A percentile compares a stretch with the other conserved stretches of the same genome.
Evolutionary conservation across 2,797 vertebrate species (phyloP).

Genomic region (Chloroceryle inda): DNA sequence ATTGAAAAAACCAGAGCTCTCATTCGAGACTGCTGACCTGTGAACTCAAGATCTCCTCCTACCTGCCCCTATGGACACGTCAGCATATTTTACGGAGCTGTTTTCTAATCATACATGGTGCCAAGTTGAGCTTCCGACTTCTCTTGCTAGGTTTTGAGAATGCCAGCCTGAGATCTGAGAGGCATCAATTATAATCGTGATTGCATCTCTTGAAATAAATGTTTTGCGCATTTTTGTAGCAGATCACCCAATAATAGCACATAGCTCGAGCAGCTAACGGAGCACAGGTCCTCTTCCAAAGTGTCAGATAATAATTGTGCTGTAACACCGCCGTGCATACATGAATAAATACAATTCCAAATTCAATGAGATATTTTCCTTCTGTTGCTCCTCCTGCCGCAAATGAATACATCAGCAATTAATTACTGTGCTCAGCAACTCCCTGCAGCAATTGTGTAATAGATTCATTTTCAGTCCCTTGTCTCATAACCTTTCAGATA

Average conservation of each 20-base stretch:
- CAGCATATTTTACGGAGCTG: not conserved
- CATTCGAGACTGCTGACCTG: not conserved
- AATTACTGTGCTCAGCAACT: slow-evolving; percentile 61
- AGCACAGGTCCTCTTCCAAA: slow-evolving; percentile 51
- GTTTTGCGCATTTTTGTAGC: slow-evolving; percentile 31
- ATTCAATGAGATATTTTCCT: slow-evolving; percentile 72
- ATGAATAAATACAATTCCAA: slow-evolving; percentile 72
- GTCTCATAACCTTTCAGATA: slow-evolving; percentile 57
- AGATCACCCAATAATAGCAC: slow-evolving; percentile 51
- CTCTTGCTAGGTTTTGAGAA: not conserved
- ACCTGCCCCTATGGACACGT: not conserved
- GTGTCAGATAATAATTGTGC: slow-evolving; percentile 66
- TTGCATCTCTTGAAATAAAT: slow-evolving; percentile 14
- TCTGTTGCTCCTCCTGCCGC: slow-evolving; percentile 62
- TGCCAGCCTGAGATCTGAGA: not conserved
- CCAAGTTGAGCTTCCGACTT: not conserved
- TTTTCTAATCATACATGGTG: not conserved
- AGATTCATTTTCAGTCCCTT: slow-evolving; percentile 53
- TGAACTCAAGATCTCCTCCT: not conserved
- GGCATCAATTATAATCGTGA: slow-evolving; percentile 2
- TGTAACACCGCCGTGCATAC: slow-evolving; percentile 52
- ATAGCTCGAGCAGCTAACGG: slow-evolving; percentile 16
- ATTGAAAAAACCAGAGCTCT: not conserved
- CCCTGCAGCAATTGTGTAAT: slow-evolving; percentile 63
- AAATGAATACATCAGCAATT: slow-evolving; percentile 72